A percentile compares a stretch with the other conserved stretches of the same genome.
phyloP scores from a whole-genome alignment of 1,140 invertebrate species.

The Cherax quadricarinatus region DNA sequence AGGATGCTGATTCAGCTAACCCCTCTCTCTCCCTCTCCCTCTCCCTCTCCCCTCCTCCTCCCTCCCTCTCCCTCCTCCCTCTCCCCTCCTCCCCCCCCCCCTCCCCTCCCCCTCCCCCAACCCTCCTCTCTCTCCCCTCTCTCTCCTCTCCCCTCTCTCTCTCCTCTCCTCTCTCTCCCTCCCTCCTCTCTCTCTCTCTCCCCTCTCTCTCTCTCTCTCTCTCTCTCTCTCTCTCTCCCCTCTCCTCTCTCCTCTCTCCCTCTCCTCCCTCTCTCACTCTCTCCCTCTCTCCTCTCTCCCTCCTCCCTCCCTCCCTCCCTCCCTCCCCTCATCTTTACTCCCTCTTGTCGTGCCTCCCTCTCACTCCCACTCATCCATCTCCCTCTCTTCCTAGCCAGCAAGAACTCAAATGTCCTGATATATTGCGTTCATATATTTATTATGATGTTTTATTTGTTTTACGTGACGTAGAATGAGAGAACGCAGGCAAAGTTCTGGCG shows the following conservation, averaged over 20 bases:
- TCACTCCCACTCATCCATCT: no score
- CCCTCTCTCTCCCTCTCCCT: neutral
- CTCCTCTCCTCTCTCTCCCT: neutral
- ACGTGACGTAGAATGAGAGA: no score
- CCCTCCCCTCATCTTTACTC: neutral
- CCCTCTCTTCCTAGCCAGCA: no score
- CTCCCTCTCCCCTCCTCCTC: neutral
- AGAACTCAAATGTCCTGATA: no score
- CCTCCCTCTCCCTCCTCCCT: neutral
- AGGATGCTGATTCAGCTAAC: no score
- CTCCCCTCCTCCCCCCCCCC: neutral
- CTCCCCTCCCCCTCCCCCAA: neutral
- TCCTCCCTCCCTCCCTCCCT: neutral
- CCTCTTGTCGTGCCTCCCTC: no score
- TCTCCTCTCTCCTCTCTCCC: neutral
- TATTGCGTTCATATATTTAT: no score
- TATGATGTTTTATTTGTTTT: no score
- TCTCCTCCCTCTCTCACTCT: neutral
- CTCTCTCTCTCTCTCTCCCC: neutral
- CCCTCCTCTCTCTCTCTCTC: neutral
- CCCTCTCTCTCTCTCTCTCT: neutral
- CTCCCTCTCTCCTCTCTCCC: neutral
- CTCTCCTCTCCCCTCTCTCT: neutral
- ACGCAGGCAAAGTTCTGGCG: no score
- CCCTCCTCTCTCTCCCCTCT: neutral